phyloP scores from a whole-genome alignment of 2,113 vertebrate genomes.

The Alces alces region DNA sequence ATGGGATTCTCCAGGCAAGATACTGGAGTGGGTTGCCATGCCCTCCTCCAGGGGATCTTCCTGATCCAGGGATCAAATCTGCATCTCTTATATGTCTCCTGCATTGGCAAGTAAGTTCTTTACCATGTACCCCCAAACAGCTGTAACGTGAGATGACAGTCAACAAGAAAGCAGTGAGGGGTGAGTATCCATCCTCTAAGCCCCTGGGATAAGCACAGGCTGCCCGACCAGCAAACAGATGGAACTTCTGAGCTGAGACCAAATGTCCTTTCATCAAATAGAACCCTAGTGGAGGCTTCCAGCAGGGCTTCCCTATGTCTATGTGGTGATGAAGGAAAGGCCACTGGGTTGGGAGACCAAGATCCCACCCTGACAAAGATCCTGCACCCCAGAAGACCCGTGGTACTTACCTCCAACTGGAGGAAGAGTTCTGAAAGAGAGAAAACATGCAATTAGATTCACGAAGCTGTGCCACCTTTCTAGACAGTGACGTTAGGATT shows the following conservation, averaged over 20 bases:
- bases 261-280: not conserved
- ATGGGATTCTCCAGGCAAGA: not conserved
- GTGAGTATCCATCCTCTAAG: not conserved
- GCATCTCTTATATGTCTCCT: not conserved
- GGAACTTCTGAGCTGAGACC: not conserved
- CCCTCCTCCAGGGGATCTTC: not conserved
- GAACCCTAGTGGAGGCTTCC: not conserved
- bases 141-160: not conserved
- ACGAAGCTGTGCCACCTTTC: not conserved
- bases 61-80: not conserved
- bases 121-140: not conserved
- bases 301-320: not conserved
- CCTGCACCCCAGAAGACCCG: not conserved
- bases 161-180: not conserved
- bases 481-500: not conserved
- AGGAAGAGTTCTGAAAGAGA: constrained; percentile 93
- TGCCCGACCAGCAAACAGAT: not conserved
- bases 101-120: not conserved
- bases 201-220: not conserved
- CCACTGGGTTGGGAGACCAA: not conserved
- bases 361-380: not conserved
- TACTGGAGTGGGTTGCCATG: not conserved
- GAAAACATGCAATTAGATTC: constrained; percentile 55
- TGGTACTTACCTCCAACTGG: constrained; percentile 93
- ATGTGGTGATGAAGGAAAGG: not conserved